Evolutionary conservation across 2,113 vertebrate species (phyloP).

Genomic region (Heteronetta atricapilla): DNA sequence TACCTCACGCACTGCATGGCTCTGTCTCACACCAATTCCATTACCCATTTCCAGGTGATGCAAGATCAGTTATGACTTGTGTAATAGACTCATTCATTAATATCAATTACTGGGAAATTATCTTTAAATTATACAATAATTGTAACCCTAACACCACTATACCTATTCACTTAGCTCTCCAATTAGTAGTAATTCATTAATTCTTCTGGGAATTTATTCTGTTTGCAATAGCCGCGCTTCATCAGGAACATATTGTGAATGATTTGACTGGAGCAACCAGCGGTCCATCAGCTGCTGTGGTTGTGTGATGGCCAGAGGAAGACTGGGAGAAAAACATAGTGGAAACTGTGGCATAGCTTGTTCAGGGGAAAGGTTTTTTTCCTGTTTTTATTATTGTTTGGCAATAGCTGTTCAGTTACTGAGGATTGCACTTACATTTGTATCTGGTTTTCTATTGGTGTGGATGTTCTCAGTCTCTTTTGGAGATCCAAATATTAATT

Average conservation of each 20-base stretch:
- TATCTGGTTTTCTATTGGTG: not conserved
- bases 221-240: constrained; percentile 18
- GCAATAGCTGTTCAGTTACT: not conserved
- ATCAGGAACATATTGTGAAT: not conserved
- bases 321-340: accelerated
- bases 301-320: not conserved
- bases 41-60: constrained; percentile 13
- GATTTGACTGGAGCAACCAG: not conserved
- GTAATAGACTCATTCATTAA: constrained; percentile 33
- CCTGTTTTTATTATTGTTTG: not conserved
- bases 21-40: not conserved
- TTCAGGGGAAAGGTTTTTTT: not conserved
- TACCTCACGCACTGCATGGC: not conserved
- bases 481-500: not conserved
- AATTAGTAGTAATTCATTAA: constrained; percentile 40
- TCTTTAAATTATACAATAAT: constrained; percentile 40
- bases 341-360: not conserved
- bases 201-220: constrained; percentile 34
- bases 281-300: not conserved
- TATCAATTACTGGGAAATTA: constrained; percentile 52
- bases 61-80: constrained; percentile 43
- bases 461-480: not conserved
- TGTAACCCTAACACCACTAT: not conserved
- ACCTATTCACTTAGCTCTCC: constrained; percentile 40
- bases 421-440: not conserved